These are phyloP conservation scores for Bhutanitis thaidina DNA, from an alignment of 2,888 invertebrate species.

Conservation along the genomic window DNA sequence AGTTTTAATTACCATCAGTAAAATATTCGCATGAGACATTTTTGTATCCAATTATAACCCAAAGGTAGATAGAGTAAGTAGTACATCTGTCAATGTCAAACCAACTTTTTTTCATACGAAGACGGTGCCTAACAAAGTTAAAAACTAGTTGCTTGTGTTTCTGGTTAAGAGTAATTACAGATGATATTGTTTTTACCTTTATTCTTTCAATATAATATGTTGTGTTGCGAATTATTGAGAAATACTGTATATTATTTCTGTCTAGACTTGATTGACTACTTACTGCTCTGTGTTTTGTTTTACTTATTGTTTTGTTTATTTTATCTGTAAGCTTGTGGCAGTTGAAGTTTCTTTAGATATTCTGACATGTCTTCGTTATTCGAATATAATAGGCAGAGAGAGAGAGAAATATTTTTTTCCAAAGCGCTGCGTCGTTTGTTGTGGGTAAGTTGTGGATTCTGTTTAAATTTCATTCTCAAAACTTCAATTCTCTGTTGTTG, in stretches of 20 bases:
- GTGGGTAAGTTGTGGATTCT: too few species aligned
- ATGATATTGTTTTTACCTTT: background rate
- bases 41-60: constrained; percentile 16
- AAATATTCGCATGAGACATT: background rate
- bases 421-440: too few species aligned
- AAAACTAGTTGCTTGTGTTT: background rate
- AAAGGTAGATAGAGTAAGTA: constrained; percentile 16
- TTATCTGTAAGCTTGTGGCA: too few species aligned
- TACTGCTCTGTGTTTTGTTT: background rate
- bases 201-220: background rate
- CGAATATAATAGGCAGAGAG: too few species aligned
- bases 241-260: constrained; percentile 3
- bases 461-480: too few species aligned
- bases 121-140: constrained; percentile 3
- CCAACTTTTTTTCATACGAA: background rate
- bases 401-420: too few species aligned
- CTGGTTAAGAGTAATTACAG: constrained; percentile 3
- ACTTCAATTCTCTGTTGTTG: too few species aligned
- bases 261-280: constrained; percentile 3
- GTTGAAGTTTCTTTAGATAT: too few species aligned
- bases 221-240: background rate
- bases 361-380: too few species aligned
- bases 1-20: background rate
- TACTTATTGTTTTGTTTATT: too few species aligned
- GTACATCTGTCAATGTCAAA: constrained; percentile 27